These are phyloP conservation scores for Apamea crenata DNA, from an alignment of 2,888 invertebrate species.

Conservation along the genomic window DNA sequence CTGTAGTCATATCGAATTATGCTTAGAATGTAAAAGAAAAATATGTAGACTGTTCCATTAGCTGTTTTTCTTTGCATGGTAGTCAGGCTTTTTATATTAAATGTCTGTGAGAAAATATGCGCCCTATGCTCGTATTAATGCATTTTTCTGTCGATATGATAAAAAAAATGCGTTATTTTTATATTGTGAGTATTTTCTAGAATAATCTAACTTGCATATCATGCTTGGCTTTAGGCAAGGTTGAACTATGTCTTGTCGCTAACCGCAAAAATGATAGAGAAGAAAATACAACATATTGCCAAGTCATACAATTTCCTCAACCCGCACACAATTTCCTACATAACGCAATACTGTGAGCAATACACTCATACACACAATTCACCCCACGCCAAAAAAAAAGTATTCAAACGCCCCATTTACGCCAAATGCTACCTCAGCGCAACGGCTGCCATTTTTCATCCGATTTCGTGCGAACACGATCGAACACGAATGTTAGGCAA, in stretches of 20 bases:
- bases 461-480: constrained; percentile 64
- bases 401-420: constrained; percentile 68
- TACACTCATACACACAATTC: constrained; percentile 63
- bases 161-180: not conserved
- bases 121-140: not conserved
- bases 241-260: not conserved
- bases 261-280: not conserved
- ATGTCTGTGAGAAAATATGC: not conserved
- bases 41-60: not conserved
- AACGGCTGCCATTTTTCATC: constrained; percentile 67
- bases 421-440: constrained; percentile 70
- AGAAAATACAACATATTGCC: not conserved
- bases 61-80: constrained; percentile 3
- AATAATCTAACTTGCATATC: not conserved
- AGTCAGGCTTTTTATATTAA: constrained; percentile 3
- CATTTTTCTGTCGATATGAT: constrained; percentile 1
- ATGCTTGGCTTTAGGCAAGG: not conserved
- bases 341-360: constrained; percentile 56
- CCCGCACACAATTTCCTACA: constrained; percentile 41
- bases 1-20: constrained; percentile 25
- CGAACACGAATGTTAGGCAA: constrained; percentile 68
- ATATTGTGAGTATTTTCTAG: not conserved
- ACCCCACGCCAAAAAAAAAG: constrained; percentile 63
- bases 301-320: no score
- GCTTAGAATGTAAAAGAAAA: constrained; percentile 26